phyloP scores from a whole-genome alignment of 2,113 vertebrate species.

The Drymodes brunneopygia region DNA sequence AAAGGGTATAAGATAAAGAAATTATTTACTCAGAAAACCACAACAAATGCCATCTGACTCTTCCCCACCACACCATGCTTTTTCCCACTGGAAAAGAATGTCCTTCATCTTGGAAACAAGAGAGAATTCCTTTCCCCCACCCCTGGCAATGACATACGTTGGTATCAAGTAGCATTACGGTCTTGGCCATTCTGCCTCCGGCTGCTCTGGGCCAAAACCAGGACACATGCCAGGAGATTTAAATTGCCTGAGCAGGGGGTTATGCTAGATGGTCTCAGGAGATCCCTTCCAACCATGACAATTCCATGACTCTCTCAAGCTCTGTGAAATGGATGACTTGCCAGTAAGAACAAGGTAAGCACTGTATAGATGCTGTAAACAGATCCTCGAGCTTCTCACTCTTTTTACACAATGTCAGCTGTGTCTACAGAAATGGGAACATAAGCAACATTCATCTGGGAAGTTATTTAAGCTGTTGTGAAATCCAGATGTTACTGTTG shows the following conservation, averaged over 20 bases:
- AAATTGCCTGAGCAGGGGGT: not conserved
- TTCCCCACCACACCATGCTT: not conserved
- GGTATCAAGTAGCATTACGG: accelerated
- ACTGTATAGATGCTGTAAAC: not conserved
- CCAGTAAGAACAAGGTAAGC: not conserved
- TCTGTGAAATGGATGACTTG: not conserved
- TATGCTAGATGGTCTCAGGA: not conserved
- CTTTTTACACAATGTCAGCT: not conserved
- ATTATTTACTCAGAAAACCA: not conserved
- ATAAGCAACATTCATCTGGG: not conserved
- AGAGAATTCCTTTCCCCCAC: not conserved
- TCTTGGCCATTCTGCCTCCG: not conserved
- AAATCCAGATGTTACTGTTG: not conserved
- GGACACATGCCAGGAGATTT: not conserved
- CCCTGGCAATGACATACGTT: not conserved
- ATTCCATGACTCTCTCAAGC: not conserved
- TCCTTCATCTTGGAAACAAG: not conserved
- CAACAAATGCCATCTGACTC: not conserved
- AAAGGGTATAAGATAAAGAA: not conserved
- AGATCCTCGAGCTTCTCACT: not conserved
- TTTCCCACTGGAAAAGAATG: not conserved
- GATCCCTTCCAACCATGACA: not conserved
- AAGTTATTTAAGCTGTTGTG: not conserved
- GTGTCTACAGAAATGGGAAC: not conserved
- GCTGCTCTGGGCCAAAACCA: not conserved